Conservation (phyloP, 1,140 invertebrate species). For the Drosophila pruinosa region DNA sequence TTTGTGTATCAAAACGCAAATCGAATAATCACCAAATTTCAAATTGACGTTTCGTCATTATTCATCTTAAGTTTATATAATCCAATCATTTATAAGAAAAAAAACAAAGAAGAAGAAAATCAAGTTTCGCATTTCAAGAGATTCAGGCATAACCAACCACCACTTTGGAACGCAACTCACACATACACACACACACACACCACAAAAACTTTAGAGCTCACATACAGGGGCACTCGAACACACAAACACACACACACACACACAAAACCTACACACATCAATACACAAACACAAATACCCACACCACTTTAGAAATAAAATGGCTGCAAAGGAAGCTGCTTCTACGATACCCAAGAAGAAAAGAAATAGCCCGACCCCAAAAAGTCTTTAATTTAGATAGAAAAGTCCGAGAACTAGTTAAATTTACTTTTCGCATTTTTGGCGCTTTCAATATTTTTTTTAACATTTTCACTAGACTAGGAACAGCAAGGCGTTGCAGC, state of each 20-base stretch:
- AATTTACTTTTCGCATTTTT: constrained; percentile 54
- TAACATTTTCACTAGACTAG: constrained; percentile 62
- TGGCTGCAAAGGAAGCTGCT: constrained; percentile 80
- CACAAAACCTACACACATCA: constrained; percentile 15
- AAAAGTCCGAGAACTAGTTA: constrained; percentile 14
- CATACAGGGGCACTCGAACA: constrained; percentile 55
- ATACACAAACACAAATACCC: constrained; percentile 41
- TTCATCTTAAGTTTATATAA: constrained; percentile 56
- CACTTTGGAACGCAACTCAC: constrained; percentile 49
- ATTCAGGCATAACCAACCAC: constrained; percentile 73
- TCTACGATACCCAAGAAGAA: constrained; percentile 81
- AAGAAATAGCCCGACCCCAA: constrained; percentile 68
- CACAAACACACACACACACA: constrained; percentile 31
- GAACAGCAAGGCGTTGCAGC: constrained; percentile 60
- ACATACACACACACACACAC: constrained; percentile 54
- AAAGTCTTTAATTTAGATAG: constrained; percentile 22
- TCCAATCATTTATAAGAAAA: constrained; percentile 50
- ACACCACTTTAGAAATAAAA: constrained; percentile 75
- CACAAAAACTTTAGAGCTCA: constrained; percentile 49
- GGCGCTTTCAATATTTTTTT: constrained; percentile 73
- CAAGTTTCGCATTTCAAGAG: constrained; percentile 60
- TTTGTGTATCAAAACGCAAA: constrained; percentile 77
- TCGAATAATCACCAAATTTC: constrained; percentile 67
- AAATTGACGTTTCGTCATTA: constrained; percentile 71
- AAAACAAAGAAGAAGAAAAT: constrained; percentile 50